Evolutionary conservation across 2,797 vertebrate genomes (phyloP).

Genomic region (Silurus lanzhouensis): DNA sequence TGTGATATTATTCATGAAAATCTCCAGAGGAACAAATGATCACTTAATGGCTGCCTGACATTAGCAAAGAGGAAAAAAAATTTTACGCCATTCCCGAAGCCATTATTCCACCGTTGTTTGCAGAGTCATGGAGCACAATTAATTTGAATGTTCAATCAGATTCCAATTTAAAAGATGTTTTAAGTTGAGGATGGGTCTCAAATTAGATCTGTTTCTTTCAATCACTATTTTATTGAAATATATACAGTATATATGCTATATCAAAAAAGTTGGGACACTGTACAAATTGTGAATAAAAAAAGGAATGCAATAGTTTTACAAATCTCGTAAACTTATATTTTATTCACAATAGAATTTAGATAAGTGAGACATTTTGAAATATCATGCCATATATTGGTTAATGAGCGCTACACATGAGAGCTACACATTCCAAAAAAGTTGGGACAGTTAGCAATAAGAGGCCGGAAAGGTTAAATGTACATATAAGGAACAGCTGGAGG

Average conservation of each 20-base stretch:
- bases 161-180: not conserved
- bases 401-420: no score
- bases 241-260: not conserved
- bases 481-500: no score
- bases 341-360: no score
- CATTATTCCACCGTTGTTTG: not conserved
- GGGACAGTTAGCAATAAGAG: no score
- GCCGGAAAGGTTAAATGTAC: no score
- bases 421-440: no score
- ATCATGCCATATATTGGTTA: no score
- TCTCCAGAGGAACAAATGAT: not conserved
- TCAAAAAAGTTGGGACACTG: no score
- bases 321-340: no score
- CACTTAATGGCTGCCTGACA: not conserved
- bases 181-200: not conserved
- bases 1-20: not conserved
- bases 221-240: not conserved
- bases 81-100: not conserved
- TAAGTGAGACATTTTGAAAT: no score
- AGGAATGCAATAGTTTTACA: no score
- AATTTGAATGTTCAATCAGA: not conserved
- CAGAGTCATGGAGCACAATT: not conserved
- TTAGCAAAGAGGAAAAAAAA: not conserved
- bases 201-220: not conserved
- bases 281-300: no score